A percentile compares a stretch with the other conserved stretches of the same genome.
Conservation (phyloP, 1,140 invertebrate genomes). For the Plectrocnemia conspersa region DNA sequence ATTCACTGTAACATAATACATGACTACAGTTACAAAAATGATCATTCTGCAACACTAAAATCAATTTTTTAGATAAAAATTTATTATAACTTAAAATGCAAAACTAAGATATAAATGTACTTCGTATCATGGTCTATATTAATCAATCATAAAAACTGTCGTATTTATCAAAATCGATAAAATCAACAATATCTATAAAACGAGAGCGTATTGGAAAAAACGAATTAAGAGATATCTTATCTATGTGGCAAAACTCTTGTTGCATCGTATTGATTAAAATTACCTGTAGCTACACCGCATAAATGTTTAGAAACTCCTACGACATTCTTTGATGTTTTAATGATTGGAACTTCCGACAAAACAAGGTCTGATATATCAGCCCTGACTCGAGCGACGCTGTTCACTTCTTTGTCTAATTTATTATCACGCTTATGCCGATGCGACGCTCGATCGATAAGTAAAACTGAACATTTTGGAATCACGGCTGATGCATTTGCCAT, state of each 20-base stretch:
- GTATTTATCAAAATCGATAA: too few relatives aligned
- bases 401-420: conserved; percentile 52
- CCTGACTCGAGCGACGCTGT: conserved; percentile 57
- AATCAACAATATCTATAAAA: too few relatives aligned
- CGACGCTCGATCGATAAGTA: conserved; percentile 72
- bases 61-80: too few relatives aligned
- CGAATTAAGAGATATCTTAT: neutral
- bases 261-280: conserved; percentile 23
- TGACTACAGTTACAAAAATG: too few relatives aligned
- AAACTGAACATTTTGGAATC: conserved; percentile 51
- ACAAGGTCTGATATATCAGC: conserved; percentile 71
- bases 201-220: neutral
- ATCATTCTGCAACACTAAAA: too few relatives aligned
- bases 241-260: too few relatives aligned
- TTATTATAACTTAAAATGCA: too few relatives aligned
- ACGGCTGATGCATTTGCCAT: conserved; percentile 57
- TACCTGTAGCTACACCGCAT: conserved; percentile 78
- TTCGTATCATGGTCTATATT: too few relatives aligned
- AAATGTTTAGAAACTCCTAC: conserved; percentile 82
- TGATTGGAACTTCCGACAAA: conserved; percentile 54
- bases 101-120: too few relatives aligned
- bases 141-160: too few relatives aligned
- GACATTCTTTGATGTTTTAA: conserved; percentile 48
- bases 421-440: conserved; percentile 79
- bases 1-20: too few relatives aligned